A percentile compares a stretch with the other conserved stretches of the same genome.
These are phyloP conservation scores for Xylota sylvarum DNA, from an alignment of 2,888 invertebrate species.

Conservation along the genomic window DNA sequence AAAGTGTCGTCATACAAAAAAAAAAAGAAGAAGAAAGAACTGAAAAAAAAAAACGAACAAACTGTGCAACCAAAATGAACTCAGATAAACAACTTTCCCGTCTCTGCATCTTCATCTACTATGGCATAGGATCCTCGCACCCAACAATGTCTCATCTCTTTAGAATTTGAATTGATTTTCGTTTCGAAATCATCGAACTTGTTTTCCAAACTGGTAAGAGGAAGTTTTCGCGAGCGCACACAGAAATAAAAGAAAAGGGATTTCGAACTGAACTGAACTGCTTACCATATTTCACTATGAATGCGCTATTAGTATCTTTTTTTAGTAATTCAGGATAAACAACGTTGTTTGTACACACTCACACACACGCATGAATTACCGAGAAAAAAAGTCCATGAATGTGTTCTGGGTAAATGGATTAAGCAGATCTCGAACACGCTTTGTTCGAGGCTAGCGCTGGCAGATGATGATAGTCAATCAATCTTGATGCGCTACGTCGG, in stretches of 20 bases:
- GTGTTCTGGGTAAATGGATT: slow-evolving; percentile 25
- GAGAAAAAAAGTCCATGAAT: background rate
- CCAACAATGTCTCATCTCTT: slow-evolving; percentile 10
- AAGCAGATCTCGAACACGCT: slow-evolving; percentile 33
- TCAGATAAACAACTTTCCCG: slow-evolving; percentile 72
- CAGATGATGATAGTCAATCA: slow-evolving; percentile 69
- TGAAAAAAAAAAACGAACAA: slow-evolving; percentile 14
- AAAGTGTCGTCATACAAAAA: slow-evolving; percentile 68
- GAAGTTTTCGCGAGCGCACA: slow-evolving; percentile 49
- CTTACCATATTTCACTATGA: slow-evolving; percentile 35
- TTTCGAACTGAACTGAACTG: background rate
- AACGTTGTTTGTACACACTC: slow-evolving; percentile 41
- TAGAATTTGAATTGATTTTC: slow-evolving; percentile 70
- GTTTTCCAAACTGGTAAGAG: slow-evolving; percentile 45
- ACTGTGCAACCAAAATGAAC: slow-evolving; percentile 63
- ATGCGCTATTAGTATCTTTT: slow-evolving; percentile 56
- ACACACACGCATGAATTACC: slow-evolving; percentile 9
- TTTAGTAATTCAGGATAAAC: slow-evolving; percentile 52
- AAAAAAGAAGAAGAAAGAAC: slow-evolving; percentile 16
- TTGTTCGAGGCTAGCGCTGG: slow-evolving; percentile 37
- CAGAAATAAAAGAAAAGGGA: background rate
- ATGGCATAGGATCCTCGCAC: slow-evolving; percentile 17
- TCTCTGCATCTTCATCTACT: slow-evolving; percentile 58
- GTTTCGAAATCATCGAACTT: slow-evolving; percentile 67
- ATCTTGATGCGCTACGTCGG: slow-evolving; percentile 46